phyloP scores from a whole-genome alignment of 2,888 invertebrate species.

The Branchellion lobata region DNA sequence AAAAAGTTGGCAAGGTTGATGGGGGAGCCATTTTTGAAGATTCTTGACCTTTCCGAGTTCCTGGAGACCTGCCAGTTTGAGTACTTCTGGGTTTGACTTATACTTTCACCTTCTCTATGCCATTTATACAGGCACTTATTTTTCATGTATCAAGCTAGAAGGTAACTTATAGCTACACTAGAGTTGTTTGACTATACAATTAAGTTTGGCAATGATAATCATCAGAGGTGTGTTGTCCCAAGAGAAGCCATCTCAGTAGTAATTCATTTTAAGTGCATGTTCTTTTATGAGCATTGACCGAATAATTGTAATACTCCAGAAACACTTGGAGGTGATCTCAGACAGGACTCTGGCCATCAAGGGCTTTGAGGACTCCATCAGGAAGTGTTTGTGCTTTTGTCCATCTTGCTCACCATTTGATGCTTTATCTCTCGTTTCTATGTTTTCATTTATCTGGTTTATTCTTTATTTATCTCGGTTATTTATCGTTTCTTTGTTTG shows the following conservation, averaged over 20 bases:
- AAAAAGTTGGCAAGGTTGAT: conserved; percentile 63
- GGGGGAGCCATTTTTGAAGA: conserved; percentile 81
- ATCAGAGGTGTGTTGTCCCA: no score
- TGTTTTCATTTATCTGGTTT: not conserved
- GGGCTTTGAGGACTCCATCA: conserved; percentile 89
- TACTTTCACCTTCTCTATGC: not conserved
- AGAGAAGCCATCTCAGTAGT: no score
- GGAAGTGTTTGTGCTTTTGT: conserved; percentile 75
- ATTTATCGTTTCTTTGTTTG: no score
- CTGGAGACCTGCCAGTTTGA: conserved; percentile 90
- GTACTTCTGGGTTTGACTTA: conserved; percentile 75
- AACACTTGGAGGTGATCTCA: conserved; percentile 55
- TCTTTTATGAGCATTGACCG: not conserved
- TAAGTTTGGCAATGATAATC: no score
- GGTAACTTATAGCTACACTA: no score
- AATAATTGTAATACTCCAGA: conserved; percentile 56
- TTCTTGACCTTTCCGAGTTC: conserved; percentile 84
- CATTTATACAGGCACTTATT: no score
- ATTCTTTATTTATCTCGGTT: no score
- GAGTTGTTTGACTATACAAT: no score
- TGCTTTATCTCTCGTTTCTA: not conserved
- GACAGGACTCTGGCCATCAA: conserved; percentile 74
- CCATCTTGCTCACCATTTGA: no score
- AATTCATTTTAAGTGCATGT: not conserved
- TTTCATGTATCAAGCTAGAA: no score